Base-by-base conservation (phyloP, 2,888 invertebrate genomes). In the Oscheius onirici region DNA sequence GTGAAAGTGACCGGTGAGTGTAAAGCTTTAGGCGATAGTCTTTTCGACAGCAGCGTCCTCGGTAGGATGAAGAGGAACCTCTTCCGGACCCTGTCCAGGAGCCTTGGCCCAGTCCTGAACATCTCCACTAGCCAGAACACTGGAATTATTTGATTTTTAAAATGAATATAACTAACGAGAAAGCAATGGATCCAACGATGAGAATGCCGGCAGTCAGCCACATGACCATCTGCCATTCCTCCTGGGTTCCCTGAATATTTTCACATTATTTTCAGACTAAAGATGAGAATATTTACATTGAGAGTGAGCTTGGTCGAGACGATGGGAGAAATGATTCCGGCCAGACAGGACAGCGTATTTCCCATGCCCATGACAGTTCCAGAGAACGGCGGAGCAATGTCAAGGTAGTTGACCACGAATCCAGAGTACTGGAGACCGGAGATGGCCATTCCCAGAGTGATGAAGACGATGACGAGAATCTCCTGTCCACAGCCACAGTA, bases 151-250 rank as follows among this genome's bases (percentile, higher is more conserved):
- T 28, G 5, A 74, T 34, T 0, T 60, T 67, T 26, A 51, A 49
- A 61, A 57, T 11, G 26, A 17, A 54, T 11, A 24, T 13, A 22
- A 41, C 61, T 61, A 22, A 70, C 70, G 51, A n/a, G 82, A 88
- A 90, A 71, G 89, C 77, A 0, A 88, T 71, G 3, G 89, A 88
- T 17, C 90, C 90, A 55, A 84, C 73, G 15, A 88, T 70, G 72
- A 90, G 87, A 5, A 90, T 86, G 6, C 72, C 83, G 6, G 82
- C 84, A 10, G 87, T 86, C 44, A 88, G 57, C 77, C 79, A 82
- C 71, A 87, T 84, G 15, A 88, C 82, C 22, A 73, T n/a, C 71
- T 84, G 83, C 87, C 87, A 87, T 67, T 88, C 85, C 65, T 79
- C 82, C 61, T 80, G 83, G 0, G 85, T 81, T 26, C 83, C 83